Conservation (phyloP, 2,113 vertebrate genomes). For the Montifringilla adamsi region DNA sequence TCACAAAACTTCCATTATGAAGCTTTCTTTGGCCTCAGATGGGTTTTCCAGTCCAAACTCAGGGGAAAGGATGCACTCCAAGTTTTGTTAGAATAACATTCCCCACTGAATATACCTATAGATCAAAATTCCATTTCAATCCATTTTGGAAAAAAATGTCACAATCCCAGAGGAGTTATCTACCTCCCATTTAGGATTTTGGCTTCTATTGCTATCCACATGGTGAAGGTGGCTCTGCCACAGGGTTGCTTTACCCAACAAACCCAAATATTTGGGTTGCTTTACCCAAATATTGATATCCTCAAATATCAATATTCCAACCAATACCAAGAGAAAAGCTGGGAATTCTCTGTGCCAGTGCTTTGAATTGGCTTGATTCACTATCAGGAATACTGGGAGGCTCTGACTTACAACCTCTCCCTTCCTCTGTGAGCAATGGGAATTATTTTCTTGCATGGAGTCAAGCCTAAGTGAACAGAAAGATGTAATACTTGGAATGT, state of each 20-base stretch:
- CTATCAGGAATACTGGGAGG: not conserved
- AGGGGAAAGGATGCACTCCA: not conserved
- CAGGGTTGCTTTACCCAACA: too few species aligned
- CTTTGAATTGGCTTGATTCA: not conserved
- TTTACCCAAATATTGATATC: too few species aligned
- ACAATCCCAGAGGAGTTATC: not conserved
- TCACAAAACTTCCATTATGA: not conserved
- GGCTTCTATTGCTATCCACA: not conserved
- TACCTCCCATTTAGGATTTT: not conserved
- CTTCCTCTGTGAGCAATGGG: not conserved
- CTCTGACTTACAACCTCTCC: not conserved
- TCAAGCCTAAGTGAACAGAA: not conserved
- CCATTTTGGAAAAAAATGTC: not conserved
- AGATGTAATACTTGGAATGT: not conserved
- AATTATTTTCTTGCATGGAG: not conserved
- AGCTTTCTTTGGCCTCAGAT: not conserved
- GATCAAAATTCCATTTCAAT: not conserved
- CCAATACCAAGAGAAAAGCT: not conserved
- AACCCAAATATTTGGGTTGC: too few species aligned
- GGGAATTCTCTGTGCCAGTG: not conserved
- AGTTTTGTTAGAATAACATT: fast-evolving
- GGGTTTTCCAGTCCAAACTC: not conserved
- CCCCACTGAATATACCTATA: not conserved
- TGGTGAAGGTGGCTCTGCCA: not conserved
- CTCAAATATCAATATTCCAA: not conserved